Base-by-base conservation (phyloP, 1,140 invertebrate species). In the Drosophila saltans region DNA sequence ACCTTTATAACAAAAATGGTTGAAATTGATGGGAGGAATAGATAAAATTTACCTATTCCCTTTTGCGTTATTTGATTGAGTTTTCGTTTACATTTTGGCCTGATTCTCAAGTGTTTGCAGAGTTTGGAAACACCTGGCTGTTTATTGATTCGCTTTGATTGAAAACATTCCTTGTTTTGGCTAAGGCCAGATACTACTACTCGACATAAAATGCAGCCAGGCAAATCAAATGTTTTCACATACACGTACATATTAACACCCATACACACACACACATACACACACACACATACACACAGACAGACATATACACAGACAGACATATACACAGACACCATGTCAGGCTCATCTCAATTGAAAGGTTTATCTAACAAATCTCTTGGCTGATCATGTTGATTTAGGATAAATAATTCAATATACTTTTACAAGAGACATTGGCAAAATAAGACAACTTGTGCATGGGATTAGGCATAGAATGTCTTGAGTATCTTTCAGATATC, bases 361-460 rank as follows among this genome's bases (percentile, higher is more conserved):
- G 81, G 79, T 80, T 88, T 78, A 72, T 61, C 78, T 60, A 66
- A 78, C 66, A 90, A 90, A 89, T 84, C 84, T 85, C 67, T 78
- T 75, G 66, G 56, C 75, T 74, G 84, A 72, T 84, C 78, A 84
- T 89, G 85, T 89, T 89, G 78, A 84, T 80, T 89, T 89, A 90
- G 84, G 84, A 89, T 89, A 84, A 89, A 89, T 89, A 89, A 90
- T 89, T 84, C 81, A 89, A 89, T 88, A 89, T 88, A 77, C 52
- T 55, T 39, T 65, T 60, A 59, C 67, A 62, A 48, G 78, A 45
- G 57, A 64, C 62, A 64, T 52, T 66, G 64, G 48, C 36, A 76
- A 85, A 60, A 76, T 73, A 16, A 40, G n/a, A 41, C 56, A 70
- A 33, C 55, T n/a, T 56, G 24, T 33, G 40, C 59, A 65, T 24